Base-by-base conservation (phyloP, 2,797 vertebrate species). In the Hippocampus kuda region DNA sequence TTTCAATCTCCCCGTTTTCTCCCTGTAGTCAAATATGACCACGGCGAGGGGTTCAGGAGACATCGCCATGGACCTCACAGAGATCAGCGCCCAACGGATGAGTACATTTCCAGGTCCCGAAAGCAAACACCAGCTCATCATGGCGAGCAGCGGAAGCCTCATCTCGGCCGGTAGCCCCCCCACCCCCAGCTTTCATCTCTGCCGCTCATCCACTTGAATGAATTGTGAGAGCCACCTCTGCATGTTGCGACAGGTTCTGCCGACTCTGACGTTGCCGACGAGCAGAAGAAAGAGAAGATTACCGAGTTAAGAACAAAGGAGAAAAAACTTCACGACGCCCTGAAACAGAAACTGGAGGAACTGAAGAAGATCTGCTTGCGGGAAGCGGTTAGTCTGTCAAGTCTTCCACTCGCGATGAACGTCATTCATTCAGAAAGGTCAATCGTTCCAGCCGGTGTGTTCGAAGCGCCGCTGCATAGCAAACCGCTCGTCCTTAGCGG, bases 101-200 rank as follows among this genome's bases (percentile, higher is more conserved):
- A 92, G 86, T 49, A 98, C 93, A 78, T 85, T 94, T 49, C 90
- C 89, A 68, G 89, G 86, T 26, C 77, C 90, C 10, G 93, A 94
- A 10, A 90, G 88, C 53, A 98, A 96, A 85, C 92, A 93, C 78
- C 93, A 91, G 41, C 88, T 98, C 24, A 98, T 99, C 78, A 97
- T 94, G 94, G 93, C 94, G 64, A 99, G 97, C 89, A 98, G 93
- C 0, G 95, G 95, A 76, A 98, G 96, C 80, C 90, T 98, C 75
- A 93, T 96, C 77, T 99, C 96, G 64, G 93, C 95, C 85, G 95
- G 97, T 98, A 90, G 1, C 5, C 5, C 34, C 34, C 5, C 34
- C 34, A 1, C 34, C 0, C n/a, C 27, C 62, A 60, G 66, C 66
- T 66, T 38, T 74, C 67, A 70, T 73, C 38, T 57, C 68, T 71